Evolutionary conservation across 2,888 invertebrate genomes (phyloP).

Genomic region (Pachycephus smyrnensis): DNA sequence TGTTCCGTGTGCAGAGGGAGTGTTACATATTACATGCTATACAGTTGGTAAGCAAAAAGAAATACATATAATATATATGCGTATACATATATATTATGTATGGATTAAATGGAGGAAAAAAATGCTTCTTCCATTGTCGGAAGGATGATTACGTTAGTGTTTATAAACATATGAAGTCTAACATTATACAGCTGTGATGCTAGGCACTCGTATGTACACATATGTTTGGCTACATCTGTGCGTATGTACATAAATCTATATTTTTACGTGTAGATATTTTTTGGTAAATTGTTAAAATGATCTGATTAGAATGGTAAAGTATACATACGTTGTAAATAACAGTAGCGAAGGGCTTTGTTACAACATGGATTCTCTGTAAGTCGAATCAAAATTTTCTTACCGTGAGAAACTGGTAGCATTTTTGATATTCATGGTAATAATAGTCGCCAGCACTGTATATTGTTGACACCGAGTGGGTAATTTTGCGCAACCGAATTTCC

Average conservation of each 20-base stretch:
- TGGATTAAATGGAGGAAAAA: background rate
- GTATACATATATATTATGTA: slow-evolving; percentile 10
- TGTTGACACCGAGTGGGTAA: slow-evolving; percentile 24
- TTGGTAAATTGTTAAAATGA: slow-evolving; percentile 57
- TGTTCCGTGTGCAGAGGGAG: slow-evolving; percentile 16
- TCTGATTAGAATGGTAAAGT: slow-evolving; percentile 23
- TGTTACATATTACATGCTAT: slow-evolving; percentile 16
- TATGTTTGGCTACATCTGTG: slow-evolving; percentile 27
- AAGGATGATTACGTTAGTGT: slow-evolving; percentile 29
- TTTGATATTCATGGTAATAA: slow-evolving; percentile 10
- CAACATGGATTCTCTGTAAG: slow-evolving; percentile 21
- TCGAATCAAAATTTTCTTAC: slow-evolving; percentile 36
- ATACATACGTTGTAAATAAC: slow-evolving; percentile 39
- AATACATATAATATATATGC: slow-evolving; percentile 6
- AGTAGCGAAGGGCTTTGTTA: slow-evolving; percentile 26
- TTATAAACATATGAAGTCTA: slow-evolving; percentile 15
- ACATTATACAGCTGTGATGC: background rate
- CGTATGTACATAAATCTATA: slow-evolving; percentile 43
- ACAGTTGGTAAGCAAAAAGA: background rate
- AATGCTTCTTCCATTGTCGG: slow-evolving; percentile 13
- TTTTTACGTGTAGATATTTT: slow-evolving; percentile 64
- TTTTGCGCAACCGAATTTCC: slow-evolving; percentile 35
- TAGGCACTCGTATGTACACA: slow-evolving; percentile 15
- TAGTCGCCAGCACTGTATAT: slow-evolving; percentile 15
- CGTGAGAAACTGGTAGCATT: slow-evolving; percentile 16